Evolutionary conservation across 2,113 vertebrate species (phyloP).

Genomic region (Beaufortia kweichowensis): DNA sequence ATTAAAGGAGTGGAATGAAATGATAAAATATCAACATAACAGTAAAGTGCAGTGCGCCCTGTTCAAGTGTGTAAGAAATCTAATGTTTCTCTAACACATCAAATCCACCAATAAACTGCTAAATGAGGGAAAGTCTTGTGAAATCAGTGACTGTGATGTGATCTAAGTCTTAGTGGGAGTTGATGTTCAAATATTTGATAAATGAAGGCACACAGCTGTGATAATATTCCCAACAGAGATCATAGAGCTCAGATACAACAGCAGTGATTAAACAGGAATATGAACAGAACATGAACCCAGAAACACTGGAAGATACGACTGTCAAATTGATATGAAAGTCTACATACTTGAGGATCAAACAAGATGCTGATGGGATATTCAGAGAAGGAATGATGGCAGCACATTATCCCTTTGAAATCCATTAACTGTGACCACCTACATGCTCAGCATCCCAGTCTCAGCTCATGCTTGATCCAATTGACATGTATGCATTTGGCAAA

Average conservation of each 20-base stretch:
- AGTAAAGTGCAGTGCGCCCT: too few relatives aligned
- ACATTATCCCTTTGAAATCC: slow-evolving; percentile 1
- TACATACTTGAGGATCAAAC: too few relatives aligned
- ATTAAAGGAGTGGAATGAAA: too few relatives aligned
- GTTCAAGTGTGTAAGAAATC: too few relatives aligned
- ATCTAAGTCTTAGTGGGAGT: background rate
- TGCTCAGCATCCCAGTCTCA: background rate
- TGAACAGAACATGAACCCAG: background rate
- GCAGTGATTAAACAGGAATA: background rate
- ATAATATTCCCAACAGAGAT: background rate
- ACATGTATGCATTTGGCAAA: too few relatives aligned
- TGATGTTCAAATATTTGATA: background rate
- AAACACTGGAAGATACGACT: background rate
- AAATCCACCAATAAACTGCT: too few relatives aligned
- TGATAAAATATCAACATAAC: too few relatives aligned
- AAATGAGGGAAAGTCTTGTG: background rate
- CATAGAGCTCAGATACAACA: background rate
- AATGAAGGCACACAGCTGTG: background rate
- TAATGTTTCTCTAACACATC: too few relatives aligned
- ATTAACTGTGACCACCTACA: background rate
- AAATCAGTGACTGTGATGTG: too few relatives aligned
- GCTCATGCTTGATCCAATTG: too few relatives aligned
- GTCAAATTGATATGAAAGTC: background rate
- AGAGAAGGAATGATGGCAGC: background rate
- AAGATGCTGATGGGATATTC: background rate